phyloP scores from a whole-genome alignment of 2,888 invertebrate species.

The Drosophila aldrichi region DNA sequence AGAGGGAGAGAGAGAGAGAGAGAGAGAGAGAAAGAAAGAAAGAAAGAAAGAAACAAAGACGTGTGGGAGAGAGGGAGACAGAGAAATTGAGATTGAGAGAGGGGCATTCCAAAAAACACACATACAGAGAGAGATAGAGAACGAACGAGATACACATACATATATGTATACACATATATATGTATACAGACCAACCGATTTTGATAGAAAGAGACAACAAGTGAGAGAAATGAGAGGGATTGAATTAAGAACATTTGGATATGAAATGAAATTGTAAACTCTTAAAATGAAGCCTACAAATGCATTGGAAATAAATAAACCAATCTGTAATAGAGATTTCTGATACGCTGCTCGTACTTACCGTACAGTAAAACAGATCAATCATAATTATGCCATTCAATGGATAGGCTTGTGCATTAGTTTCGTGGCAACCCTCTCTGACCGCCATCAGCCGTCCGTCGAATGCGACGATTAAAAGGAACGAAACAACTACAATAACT shows the following conservation, averaged over 20 bases:
- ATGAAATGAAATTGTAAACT: neutral
- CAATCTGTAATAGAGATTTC: neutral
- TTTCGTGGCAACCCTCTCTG: slow-evolving; percentile 39
- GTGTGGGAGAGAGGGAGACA: no score
- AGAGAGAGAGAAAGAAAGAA: no score
- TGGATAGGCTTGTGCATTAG: slow-evolving; percentile 7
- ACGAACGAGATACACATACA: no score
- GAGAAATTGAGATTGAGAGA: no score
- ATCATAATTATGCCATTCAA: neutral
- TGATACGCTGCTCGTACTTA: neutral
- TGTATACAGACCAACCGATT: neutral
- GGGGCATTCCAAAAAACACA: no score
- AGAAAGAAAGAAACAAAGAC: no score
- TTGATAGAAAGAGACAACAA: neutral
- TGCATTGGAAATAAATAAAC: neutral
- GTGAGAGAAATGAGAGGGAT: no score
- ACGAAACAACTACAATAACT: slow-evolving; percentile 57
- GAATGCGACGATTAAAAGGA: slow-evolving; percentile 62
- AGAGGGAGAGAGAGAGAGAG: no score
- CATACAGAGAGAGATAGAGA: no score
- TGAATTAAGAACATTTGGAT: neutral
- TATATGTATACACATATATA: no score
- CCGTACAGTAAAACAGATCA: neutral
- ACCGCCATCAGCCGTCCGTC: slow-evolving; percentile 51
- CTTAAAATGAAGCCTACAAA: neutral